Conservation (phyloP, 2,888 invertebrate species). For the Monoplex corrugatus region DNA sequence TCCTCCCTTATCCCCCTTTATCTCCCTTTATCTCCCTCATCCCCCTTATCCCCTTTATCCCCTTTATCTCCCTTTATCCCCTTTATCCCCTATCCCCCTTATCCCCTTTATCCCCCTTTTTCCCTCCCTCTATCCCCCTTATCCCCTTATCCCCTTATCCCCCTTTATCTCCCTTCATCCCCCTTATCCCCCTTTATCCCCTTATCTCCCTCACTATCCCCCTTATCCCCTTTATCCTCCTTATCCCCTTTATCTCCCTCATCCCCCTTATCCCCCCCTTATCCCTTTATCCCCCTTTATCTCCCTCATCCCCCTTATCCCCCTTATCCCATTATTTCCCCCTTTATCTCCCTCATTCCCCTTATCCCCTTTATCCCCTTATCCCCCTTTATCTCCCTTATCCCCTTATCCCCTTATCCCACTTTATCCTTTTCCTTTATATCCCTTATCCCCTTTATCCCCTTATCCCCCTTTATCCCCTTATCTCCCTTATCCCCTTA, state of each 20-base stretch:
- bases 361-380: too few species aligned
- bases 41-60: neutral
- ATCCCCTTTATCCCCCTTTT: neutral
- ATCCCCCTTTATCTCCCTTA: neutral
- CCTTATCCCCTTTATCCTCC: neutral
- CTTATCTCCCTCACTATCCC: too few species aligned
- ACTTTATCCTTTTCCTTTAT: neutral
- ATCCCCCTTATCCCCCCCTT: too few species aligned
- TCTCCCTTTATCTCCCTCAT: too few species aligned
- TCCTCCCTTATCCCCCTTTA: too few species aligned
- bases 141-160: neutral
- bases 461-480: too few species aligned
- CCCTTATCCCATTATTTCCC: too few species aligned
- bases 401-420: neutral
- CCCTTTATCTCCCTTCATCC: too few species aligned
- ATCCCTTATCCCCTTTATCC: neutral
- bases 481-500: too few species aligned
- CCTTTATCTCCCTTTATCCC: neutral
- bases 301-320: too few species aligned
- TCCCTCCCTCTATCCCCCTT: neutral
- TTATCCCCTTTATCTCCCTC: neutral
- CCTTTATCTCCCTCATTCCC: neutral
- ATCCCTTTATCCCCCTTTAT: too few species aligned
- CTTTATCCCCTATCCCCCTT: neutral
- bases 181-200: too few species aligned